Evolutionary conservation across 2,888 invertebrate genomes (phyloP), one percentile per base, ranked within the genome.

Genomic region (Synergus itoensis): DNA sequence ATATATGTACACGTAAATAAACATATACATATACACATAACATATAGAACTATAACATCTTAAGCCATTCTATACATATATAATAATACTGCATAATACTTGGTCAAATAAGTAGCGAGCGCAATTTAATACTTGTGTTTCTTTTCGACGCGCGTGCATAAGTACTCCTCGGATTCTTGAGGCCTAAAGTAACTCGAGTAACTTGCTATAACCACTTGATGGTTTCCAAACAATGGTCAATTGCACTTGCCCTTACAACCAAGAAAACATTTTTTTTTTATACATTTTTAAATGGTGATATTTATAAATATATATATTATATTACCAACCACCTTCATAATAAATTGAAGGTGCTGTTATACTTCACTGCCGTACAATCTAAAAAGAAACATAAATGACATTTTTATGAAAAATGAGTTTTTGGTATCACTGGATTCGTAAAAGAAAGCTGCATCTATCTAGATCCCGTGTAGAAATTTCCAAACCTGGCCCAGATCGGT

Each of bases 101-200:
- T 76, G 28, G 28, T 28, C 77, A 65, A 78, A 75, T 79, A 75
- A 79, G 81, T 80, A 77, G 60, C 82, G 63, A 63, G 67, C 76
- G 40, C 77, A 79, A 80, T 73, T 79, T 79, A 81, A 83, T 80
- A 84, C 82, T 84, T 81, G 84, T 82, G 79, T 81, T 21, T 82
- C 80, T 81, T 80, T 82, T 78, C 79, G 73, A 78, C 84, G 82
- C 84, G 84, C 77, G 80, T 81, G 28, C 28, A 53, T 53, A 53
- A 53, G 53, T 53, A 9, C 14, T 53, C 8, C 53, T 9, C 53
- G 7, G 14, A 53, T 53, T n/a, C n/a, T 16, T 53, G n/a, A 18
- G n/a, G 53, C 53, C n/a, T 53, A 53, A n/a, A 53, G 53, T 53
- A 53, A 53, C 53, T 53, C n/a, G 53, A 53, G 53, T 53, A 53